A percentile compares a stretch with the other conserved stretches of the same genome.
Conservation (phyloP, 2,113 vertebrate genomes). For the Corythornis cristatus region DNA sequence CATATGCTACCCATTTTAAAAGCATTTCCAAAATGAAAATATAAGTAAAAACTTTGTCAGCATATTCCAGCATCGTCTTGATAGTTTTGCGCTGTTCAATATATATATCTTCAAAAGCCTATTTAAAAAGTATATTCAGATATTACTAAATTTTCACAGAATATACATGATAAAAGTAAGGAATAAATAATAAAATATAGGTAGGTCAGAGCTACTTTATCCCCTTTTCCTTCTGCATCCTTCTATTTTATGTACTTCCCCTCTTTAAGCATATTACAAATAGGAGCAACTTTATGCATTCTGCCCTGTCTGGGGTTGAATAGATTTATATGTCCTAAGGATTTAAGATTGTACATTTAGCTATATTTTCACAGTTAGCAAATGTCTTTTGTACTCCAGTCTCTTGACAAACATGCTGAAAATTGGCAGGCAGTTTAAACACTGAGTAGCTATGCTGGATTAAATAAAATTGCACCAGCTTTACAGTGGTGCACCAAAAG, state of each 20-base stretch:
- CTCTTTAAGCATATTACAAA: neutral
- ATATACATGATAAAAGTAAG: neutral
- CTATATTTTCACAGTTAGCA: neutral
- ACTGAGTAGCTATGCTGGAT: neutral
- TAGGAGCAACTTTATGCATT: neutral
- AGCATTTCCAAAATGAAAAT: conserved; percentile 99
- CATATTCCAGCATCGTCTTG: conserved; percentile 90
- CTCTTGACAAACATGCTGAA: neutral
- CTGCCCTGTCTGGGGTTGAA: neutral
- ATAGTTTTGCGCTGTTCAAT: conserved; percentile 88
- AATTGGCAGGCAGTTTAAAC: neutral
- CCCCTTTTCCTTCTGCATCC: neutral
- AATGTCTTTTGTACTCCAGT: neutral
- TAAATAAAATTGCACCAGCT: neutral
- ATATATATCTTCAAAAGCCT: conserved; percentile 98
- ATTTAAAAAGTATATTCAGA: neutral
- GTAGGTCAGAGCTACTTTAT: neutral
- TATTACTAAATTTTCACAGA: neutral
- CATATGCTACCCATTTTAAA: conserved; percentile 97
- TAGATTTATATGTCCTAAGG: neutral
- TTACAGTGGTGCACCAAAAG: neutral
- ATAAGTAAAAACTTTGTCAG: conserved; percentile 96
- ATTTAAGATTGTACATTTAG: neutral
- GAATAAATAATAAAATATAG: neutral
- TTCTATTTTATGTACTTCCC: neutral